phyloP scores from a whole-genome alignment of 2,113 vertebrate species.

The Malurus melanocephalus region DNA sequence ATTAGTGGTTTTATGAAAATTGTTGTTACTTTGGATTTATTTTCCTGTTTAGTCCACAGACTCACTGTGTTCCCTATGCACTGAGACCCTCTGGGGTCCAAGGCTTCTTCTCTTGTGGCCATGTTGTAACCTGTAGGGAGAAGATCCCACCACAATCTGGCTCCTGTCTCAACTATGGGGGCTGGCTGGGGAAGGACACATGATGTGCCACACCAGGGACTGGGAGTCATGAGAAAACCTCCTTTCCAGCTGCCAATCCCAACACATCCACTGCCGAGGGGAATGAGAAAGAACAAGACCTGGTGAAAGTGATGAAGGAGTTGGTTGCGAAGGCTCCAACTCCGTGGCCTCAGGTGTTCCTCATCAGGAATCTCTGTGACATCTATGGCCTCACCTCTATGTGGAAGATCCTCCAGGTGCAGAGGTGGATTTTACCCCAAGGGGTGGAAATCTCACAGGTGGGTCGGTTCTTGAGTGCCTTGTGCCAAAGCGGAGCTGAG shows the following conservation, averaged over 20 bases:
- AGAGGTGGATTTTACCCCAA: neutral
- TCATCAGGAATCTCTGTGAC: neutral
- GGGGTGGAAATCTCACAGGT: neutral
- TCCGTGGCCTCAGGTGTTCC: neutral
- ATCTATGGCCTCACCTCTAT: neutral
- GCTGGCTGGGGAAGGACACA: neutral
- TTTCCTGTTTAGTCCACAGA: neutral
- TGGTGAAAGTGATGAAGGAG: neutral
- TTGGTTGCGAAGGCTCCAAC: neutral
- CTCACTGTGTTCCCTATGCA: neutral
- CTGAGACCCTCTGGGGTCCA: neutral
- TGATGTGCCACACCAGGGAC: neutral
- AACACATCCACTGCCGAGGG: accelerated
- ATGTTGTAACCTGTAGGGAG: neutral
- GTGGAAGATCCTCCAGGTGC: neutral
- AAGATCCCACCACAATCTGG: neutral
- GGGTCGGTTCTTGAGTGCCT: neutral
- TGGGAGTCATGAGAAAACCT: neutral
- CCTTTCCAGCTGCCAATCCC: neutral
- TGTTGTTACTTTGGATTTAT: neutral
- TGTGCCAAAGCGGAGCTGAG: neutral
- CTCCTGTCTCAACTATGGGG: too few species aligned
- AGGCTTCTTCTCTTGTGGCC: neutral
- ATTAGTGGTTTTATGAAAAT: neutral
- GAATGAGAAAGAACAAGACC: neutral